phyloP scores from a whole-genome alignment of 2,113 vertebrate species.

The Illadopsis cleaveri region DNA sequence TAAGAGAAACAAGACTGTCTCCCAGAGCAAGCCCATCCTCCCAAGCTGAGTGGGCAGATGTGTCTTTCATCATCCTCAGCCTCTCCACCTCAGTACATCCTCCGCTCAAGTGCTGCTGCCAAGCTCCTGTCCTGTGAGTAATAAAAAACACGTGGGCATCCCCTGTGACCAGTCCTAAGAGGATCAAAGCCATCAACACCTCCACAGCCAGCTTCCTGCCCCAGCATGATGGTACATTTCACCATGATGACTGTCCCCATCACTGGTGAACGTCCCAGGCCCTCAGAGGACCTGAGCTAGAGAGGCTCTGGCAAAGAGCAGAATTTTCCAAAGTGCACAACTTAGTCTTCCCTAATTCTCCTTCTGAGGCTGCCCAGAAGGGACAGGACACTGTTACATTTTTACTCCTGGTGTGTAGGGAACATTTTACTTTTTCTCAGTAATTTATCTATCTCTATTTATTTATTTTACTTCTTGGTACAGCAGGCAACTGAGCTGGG shows the following conservation, averaged over 20 bases:
- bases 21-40: background rate
- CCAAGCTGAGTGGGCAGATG: background rate
- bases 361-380: background rate
- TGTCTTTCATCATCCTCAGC: background rate
- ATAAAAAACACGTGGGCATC: background rate
- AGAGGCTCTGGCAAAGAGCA: background rate
- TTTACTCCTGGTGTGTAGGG: background rate
- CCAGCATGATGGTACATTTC: background rate
- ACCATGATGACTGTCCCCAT: background rate
- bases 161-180: fast-evolving
- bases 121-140: background rate
- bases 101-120: background rate
- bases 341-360: background rate
- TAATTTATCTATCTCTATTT: background rate
- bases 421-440: background rate
- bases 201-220: background rate
- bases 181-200: background rate
- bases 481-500: background rate
- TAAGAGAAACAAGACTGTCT: background rate
- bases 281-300: background rate
- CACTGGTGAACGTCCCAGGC: background rate
- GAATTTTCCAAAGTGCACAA: background rate
- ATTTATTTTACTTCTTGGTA: background rate
- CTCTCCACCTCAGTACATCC: background rate
- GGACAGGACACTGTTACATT: background rate